Evolutionary conservation across 2,113 vertebrate genomes (phyloP), one percentile per base, ranked within the genome.

Genomic region (Amphiprion ocellaris): DNA sequence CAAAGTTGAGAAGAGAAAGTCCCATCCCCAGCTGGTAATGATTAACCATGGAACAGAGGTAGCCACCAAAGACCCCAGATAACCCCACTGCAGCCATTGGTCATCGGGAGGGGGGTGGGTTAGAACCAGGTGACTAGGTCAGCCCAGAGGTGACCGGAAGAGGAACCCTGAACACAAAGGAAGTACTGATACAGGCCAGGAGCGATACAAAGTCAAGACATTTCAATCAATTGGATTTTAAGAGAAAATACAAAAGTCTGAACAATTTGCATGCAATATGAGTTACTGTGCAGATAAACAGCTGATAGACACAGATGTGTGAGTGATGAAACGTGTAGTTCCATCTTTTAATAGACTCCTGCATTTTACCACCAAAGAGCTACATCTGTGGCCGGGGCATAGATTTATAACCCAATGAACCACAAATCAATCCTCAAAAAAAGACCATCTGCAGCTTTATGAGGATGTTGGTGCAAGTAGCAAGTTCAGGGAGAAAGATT

Each of bases 21-120:
- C 39, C 1, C 10, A 1, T 69, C 30, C 10, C n/a, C 76, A 85
- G 54, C 71, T 92, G 87, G 28, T 77, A 87, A 90, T 90, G 62
- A 88, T 89, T 89, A 89, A 91, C 90, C 84, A 70, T 1, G 33
- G 62, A 50, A 79, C 79, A 84, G 74, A 82, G 58, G 63, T 10
- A 67, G 77, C 52, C 65, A 72, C 62, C 59, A 64, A 84, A 81
- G 65, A 26, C 59, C 50, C 63, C 37, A 12, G 85, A 84, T 85
- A 74, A 86, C 72, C 81, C 49, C 39, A 0, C 21, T 17, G 19
- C 81, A 49, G 59, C 66, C 54, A 85, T 64, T 85, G 71, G 86
- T 85, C 82, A 80, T 17, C 14, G 11, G 30, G 0, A 41, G 17
- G 59, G 14, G 30, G 37, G 19, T 33, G 39, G 19, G 4, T 50